Base-by-base conservation (phyloP, 2,797 vertebrate species). In the Vultur gryphus region DNA sequence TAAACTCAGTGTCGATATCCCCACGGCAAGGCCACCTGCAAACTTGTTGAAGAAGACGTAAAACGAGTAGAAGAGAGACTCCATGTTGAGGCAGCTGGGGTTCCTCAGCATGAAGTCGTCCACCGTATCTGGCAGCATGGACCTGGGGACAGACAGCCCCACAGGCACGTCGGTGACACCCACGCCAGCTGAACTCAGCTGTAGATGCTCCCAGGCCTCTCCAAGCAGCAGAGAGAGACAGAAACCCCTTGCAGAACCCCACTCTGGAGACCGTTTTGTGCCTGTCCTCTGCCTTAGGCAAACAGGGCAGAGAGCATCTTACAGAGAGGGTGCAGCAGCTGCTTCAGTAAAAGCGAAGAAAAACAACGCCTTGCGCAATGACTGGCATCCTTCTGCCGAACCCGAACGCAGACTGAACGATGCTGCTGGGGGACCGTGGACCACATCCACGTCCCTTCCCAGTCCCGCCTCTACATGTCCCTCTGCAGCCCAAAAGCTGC, bases 1-100 rank as follows among this genome's bases (percentile, higher is more conserved):
- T 82, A 98, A 95, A 41, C 96, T 97, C 97, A 98, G 66, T n/a
- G 97, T 98, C 9, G 98, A 98, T 93, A 98, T 95, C 79, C 98
- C 98, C 29, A 92, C 96, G 4, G 98, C 97, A 52, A 98, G 93
- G 33, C 98, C 98, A 59, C 98, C 98, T 3, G 98, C 97, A n/a
- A 99, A 97, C 97, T 99, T 99, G 76, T 86, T 98, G 97, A 98
- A 98, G 97, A 99, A 98, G 52, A 98, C 97, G 1, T 97, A 98
- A 72, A 98, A 98, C 3, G 98, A 99, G 95, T 98, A 98, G 96
- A 98, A 98, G 84, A 98, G 89, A 23, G 98, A 96, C 96, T 99
- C 98, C 91, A 98, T 80, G 93, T 97, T 98, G 51, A 73, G 95
- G 84, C 95, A 98, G 87, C 87, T 83, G 2, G 98, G 97, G 83